Evolutionary conservation across 2,113 vertebrate species (phyloP).

Genomic region (Egretta garzetta): DNA sequence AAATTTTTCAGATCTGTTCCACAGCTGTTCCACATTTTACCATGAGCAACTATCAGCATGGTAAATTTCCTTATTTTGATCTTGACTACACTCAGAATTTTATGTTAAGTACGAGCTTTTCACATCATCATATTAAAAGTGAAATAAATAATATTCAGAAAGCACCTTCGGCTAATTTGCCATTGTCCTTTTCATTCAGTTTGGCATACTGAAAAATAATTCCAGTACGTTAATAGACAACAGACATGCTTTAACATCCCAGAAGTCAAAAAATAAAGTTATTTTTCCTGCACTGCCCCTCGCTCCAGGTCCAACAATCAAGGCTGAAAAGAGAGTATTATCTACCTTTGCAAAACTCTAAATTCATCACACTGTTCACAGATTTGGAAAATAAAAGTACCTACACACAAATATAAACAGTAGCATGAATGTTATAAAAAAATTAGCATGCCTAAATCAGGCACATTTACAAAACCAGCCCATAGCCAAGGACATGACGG

Average conservation of each 20-base stretch:
- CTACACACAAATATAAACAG: background rate
- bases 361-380: background rate
- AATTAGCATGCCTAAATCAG: background rate
- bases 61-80: background rate
- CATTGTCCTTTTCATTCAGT: background rate
- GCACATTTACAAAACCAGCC: background rate
- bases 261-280: background rate
- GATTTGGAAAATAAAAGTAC: background rate
- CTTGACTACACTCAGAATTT: background rate
- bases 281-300: background rate
- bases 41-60: background rate
- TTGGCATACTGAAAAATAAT: background rate
- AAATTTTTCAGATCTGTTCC: background rate
- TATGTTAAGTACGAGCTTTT: background rate
- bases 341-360: background rate
- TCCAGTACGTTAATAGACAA: background rate
- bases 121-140: background rate
- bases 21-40: background rate
- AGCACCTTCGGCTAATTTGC: background rate
- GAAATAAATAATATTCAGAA: background rate
- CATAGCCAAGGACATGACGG: rapidly evolving
- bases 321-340: background rate
- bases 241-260: background rate
- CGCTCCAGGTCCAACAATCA: background rate
- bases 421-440: background rate